Percentiles rank a stretch among this genome's conserved stretches.
phyloP scores from a whole-genome alignment of 1,140 invertebrate species.

The Dreissena rostriformis region DNA sequence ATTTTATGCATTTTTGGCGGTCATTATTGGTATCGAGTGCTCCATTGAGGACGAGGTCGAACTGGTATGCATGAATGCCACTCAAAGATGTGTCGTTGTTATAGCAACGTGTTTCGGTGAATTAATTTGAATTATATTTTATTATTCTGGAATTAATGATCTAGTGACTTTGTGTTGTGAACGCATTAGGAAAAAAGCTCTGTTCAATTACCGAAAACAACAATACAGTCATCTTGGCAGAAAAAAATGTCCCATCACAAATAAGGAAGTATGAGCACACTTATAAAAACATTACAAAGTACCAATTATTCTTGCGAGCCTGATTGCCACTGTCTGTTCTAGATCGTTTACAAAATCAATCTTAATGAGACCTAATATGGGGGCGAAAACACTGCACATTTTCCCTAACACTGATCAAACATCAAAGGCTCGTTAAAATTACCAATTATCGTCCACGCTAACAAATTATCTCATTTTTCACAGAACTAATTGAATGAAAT shows the following conservation, averaged over 20 bases:
- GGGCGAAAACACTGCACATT: background rate
- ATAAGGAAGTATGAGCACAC: too few species aligned
- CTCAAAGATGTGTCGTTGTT: slow-evolving; percentile 23
- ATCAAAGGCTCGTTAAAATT: slow-evolving; percentile 44
- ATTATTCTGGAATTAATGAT: background rate
- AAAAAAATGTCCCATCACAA: too few species aligned
- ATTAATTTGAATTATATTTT: slow-evolving; percentile 1
- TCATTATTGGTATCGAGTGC: slow-evolving; percentile 26
- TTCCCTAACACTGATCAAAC: slow-evolving; percentile 39
- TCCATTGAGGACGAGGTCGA: slow-evolving; percentile 20
- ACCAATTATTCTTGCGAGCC: too few species aligned
- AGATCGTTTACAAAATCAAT: background rate
- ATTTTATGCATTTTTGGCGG: slow-evolving; percentile 18
- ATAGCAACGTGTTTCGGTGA: slow-evolving; percentile 34
- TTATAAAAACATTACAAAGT: too few species aligned
- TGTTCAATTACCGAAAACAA: background rate
- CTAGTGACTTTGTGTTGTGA: background rate
- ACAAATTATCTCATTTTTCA: slow-evolving; percentile 27
- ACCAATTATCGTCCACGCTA: slow-evolving; percentile 28
- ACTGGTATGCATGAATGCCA: slow-evolving; percentile 49
- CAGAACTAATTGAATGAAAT: slow-evolving; percentile 28
- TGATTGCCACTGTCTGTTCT: background rate
- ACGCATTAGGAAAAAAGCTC: background rate
- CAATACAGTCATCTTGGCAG: background rate
- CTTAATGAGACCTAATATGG: background rate